These are phyloP conservation scores for Potorous gilbertii DNA, from an alignment of 2,797 vertebrate species.

Conservation along the genomic window DNA sequence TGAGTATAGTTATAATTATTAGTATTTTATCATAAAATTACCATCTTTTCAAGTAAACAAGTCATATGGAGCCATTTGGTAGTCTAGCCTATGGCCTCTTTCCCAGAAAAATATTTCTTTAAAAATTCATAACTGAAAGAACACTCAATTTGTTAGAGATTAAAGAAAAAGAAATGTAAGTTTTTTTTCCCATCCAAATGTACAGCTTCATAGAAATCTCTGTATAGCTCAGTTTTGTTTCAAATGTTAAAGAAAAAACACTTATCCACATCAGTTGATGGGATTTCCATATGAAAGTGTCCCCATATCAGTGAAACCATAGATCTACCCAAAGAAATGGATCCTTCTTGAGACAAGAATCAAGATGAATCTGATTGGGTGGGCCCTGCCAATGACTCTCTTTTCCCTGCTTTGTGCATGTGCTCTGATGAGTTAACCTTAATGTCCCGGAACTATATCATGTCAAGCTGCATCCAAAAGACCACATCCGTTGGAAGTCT, in stretches of 20 bases:
- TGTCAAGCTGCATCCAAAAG: not conserved
- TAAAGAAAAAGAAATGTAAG: not conserved
- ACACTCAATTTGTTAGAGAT: not conserved
- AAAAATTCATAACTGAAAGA: not conserved
- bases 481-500: conserved; percentile 41
- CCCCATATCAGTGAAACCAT: not conserved
- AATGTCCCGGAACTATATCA: not conserved
- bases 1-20: not conserved
- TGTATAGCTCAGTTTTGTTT: not conserved
- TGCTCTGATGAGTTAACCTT: not conserved
- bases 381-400: not conserved
- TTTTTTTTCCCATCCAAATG: not conserved
- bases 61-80: not conserved
- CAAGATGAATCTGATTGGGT: not conserved
- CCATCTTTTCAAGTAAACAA: not conserved
- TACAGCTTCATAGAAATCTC: not conserved
- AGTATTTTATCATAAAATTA: not conserved
- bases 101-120: not conserved
- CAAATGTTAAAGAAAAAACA: not conserved
- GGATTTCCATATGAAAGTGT: not conserved
- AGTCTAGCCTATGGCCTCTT: not conserved
- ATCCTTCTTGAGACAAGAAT: not conserved
- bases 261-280: not conserved
- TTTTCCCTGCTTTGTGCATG: not conserved
- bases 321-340: not conserved